Percentiles rank a stretch among this genome's conserved stretches.
phyloP scores from a whole-genome alignment of 2,888 invertebrate genomes.

The Temnothorax ravouxi region DNA sequence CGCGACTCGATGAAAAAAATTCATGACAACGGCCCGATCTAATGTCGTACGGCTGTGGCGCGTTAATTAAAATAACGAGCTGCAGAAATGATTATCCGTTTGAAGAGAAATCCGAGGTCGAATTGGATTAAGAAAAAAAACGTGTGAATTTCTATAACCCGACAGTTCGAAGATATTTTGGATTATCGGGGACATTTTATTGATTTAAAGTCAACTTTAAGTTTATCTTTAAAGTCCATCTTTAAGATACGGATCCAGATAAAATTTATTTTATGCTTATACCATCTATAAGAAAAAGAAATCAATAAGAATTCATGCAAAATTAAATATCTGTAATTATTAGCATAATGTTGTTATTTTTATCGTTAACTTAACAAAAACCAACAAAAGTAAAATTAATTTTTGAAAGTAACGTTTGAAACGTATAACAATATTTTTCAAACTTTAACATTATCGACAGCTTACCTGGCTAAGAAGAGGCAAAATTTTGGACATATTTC shows the following conservation, averaged over 20 bases:
- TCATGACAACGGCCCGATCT: slow-evolving; percentile 31
- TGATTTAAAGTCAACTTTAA: neutral
- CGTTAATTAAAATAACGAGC: slow-evolving; percentile 65
- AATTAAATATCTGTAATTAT: neutral
- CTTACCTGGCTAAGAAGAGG: neutral
- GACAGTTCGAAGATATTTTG: neutral
- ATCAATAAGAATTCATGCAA: neutral
- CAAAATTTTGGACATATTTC: slow-evolving; percentile 40
- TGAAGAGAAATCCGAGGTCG: slow-evolving; percentile 1
- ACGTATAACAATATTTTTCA: slow-evolving; percentile 1
- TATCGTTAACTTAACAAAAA: neutral
- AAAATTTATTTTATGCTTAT: neutral
- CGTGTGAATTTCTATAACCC: neutral
- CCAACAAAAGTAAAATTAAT: neutral
- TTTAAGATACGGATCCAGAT: neutral
- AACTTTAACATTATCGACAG: slow-evolving; percentile 24
- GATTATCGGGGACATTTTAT: neutral
- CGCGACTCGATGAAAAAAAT: slow-evolving; percentile 36
- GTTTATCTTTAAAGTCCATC: neutral
- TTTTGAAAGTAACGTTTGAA: neutral
- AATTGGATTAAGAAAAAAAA: slow-evolving; percentile 14
- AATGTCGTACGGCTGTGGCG: slow-evolving; percentile 25
- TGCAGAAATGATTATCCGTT: slow-evolving; percentile 61
- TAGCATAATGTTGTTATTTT: neutral
- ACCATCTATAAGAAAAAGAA: neutral